These are phyloP conservation scores for Lophochroa leadbeateri DNA, from an alignment of 2,113 vertebrate species.

Conservation along the genomic window DNA sequence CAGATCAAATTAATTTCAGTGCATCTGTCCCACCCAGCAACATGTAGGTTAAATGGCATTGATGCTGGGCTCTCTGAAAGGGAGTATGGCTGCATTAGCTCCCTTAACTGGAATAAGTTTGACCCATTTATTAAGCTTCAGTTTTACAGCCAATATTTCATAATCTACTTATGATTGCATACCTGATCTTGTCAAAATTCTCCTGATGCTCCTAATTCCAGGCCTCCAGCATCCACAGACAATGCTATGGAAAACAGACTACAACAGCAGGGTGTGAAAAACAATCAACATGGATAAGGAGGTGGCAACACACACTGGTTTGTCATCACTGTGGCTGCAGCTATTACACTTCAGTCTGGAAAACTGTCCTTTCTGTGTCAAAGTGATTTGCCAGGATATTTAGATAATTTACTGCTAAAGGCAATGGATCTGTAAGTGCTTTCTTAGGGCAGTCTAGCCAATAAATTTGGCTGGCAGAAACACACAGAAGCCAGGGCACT, in stretches of 20 bases:
- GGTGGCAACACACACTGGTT: fast-evolving
- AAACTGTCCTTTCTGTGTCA: neutral
- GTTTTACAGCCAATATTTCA: neutral
- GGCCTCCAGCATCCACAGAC: neutral
- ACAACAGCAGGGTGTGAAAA: neutral
- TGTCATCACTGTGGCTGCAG: neutral
- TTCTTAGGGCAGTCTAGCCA: neutral
- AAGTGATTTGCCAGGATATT: fast-evolving
- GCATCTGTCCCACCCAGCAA: neutral
- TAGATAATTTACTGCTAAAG: neutral
- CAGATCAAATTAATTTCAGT: neutral
- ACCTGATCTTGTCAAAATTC: neutral
- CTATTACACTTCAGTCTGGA: neutral
- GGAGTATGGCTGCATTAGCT: neutral
- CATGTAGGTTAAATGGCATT: neutral
- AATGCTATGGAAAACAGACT: fast-evolving
- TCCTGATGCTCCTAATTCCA: neutral
- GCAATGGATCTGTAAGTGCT: fast-evolving
- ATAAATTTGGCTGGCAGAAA: neutral
- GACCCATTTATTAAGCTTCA: neutral
- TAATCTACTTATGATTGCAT: neutral
- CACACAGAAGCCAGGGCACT: neutral
- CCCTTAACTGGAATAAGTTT: neutral
- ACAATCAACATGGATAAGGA: fast-evolving
- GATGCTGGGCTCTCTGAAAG: neutral